These are phyloP conservation scores for Cyclura pinguis DNA, from an alignment of 2,797 vertebrate genomes.

Conservation along the genomic window DNA sequence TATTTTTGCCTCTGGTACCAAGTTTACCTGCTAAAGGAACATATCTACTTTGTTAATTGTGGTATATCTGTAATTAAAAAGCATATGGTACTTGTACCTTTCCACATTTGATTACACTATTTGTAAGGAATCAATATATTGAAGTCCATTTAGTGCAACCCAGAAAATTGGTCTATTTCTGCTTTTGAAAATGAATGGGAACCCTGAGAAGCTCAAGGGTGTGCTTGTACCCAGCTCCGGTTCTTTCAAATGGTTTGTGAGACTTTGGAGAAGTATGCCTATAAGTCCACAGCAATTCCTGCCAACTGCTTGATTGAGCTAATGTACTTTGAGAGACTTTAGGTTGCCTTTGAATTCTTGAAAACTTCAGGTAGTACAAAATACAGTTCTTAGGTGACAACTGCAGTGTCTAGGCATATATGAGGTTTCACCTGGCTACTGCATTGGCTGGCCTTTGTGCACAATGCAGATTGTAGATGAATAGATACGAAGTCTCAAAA, in stretches of 20 bases:
- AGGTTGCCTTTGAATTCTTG: neutral
- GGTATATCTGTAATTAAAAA: no score
- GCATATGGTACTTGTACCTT: no score
- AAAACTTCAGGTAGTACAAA: neutral
- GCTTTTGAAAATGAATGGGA: neutral
- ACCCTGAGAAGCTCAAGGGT: neutral
- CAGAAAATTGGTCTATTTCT: no score
- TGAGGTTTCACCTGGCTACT: neutral
- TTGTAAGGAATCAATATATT: no score
- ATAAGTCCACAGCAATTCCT: neutral
- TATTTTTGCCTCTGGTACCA: no score
- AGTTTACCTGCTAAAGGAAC: no score
- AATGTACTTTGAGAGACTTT: neutral
- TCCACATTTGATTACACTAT: no score
- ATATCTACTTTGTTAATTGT: no score
- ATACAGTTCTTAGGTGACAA: neutral
- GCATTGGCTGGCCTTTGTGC: no score
- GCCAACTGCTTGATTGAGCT: neutral
- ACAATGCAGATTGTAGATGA: neutral
- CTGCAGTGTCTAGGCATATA: neutral
- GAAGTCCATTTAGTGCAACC: neutral
- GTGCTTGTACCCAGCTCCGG: neutral
- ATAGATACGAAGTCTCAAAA: neutral
- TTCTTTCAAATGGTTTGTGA: neutral
- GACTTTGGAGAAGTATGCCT: neutral